Percentiles rank a stretch among this genome's conserved stretches.
These are phyloP conservation scores for Gymnodraco acuticeps DNA, from an alignment of 2,797 vertebrate species.

Conservation along the genomic window DNA sequence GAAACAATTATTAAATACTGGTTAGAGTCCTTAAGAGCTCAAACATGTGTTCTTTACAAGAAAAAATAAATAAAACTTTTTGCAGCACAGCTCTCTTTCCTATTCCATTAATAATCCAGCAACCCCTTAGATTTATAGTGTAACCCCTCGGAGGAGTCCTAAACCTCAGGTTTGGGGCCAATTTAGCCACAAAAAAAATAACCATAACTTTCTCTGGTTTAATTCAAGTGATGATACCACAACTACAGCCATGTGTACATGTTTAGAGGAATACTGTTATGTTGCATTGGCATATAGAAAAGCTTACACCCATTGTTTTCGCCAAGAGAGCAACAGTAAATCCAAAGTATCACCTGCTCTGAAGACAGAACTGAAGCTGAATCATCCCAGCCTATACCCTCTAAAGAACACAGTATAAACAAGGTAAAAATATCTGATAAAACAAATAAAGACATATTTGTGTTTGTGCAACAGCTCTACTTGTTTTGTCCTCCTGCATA, in stretches of 20 bases:
- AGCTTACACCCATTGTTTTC: constrained; percentile 59
- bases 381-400: constrained; percentile 47
- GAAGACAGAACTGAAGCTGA: constrained; percentile 58
- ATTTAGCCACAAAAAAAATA: neutral
- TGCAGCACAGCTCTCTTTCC: neutral
- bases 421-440: constrained; percentile 41
- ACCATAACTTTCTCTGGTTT: neutral
- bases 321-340: constrained; percentile 54
- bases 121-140: neutral
- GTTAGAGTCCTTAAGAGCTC: neutral
- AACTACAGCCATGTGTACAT: neutral
- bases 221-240: neutral
- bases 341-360: constrained; percentile 61
- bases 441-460: constrained; percentile 38
- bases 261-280: neutral
- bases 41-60: constrained; percentile 3
- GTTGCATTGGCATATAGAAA: constrained; percentile 45
- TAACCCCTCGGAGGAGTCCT: neutral
- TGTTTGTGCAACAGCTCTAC: constrained; percentile 40
- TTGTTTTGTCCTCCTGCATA: constrained; percentile 21
- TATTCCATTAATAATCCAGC: neutral
- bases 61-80: neutral
- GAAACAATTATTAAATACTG: neutral
- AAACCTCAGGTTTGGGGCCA: neutral
- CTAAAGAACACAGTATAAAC: constrained; percentile 46